Evolutionary conservation across 1,140 invertebrate genomes (phyloP).

Genomic region (Procambarus virginalis): DNA sequence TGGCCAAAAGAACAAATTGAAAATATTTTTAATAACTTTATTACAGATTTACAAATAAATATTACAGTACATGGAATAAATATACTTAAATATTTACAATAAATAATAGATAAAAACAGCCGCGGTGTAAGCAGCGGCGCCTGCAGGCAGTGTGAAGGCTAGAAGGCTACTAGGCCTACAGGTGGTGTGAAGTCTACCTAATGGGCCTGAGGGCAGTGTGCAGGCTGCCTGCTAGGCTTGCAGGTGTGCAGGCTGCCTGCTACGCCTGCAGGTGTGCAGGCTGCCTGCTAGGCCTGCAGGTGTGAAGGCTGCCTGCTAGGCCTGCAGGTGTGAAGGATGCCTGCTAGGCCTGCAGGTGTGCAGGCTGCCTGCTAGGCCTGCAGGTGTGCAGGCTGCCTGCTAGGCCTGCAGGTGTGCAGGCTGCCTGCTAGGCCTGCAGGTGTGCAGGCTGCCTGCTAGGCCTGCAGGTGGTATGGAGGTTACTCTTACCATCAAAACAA

Average conservation of each 20-base stretch:
- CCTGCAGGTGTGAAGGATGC: background rate
- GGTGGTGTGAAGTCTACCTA: background rate
- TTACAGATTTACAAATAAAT: conserved; percentile 69
- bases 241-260: background rate
- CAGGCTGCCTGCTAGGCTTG: background rate
- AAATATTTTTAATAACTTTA: conserved; percentile 52
- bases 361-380: background rate
- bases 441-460: no score
- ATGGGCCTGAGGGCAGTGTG: background rate
- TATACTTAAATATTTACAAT: conserved; percentile 67
- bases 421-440: no score
- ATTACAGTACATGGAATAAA: conserved; percentile 65
- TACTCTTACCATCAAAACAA: background rate
- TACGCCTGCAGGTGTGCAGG: background rate
- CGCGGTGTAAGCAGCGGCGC: conserved; percentile 13
- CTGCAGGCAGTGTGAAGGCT: background rate
- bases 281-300: background rate
- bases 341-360: background rate
- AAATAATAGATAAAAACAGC: conserved; percentile 64
- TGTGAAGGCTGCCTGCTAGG: background rate
- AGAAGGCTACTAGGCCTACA: background rate
- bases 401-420: no score
- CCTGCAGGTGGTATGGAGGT: no score
- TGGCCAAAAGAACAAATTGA: background rate
- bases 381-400: no score